A percentile compares a stretch with the other conserved stretches of the same genome.
These are phyloP conservation scores for Sardinella longiceps DNA, from an alignment of 2,797 vertebrate species.

Conservation along the genomic window DNA sequence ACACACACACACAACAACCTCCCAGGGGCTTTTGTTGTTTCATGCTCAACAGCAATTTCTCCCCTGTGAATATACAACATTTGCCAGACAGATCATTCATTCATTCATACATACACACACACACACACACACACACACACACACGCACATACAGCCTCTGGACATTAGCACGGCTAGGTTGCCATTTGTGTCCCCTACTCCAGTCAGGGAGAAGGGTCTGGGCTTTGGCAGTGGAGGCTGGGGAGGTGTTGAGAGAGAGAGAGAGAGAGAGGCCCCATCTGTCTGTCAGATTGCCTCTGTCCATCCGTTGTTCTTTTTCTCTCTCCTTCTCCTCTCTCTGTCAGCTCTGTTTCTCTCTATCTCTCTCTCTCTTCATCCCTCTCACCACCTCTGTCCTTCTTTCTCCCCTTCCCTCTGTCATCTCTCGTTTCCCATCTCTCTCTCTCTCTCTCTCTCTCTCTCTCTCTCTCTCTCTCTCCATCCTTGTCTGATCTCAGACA, in stretches of 20 bases:
- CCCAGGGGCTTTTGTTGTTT: background rate
- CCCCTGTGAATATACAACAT: background rate
- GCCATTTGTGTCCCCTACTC: background rate
- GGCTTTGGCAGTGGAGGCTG: constrained; percentile 26
- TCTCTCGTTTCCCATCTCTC: background rate
- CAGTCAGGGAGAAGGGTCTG: background rate
- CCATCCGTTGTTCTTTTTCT: background rate
- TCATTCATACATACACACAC: background rate
- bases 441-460: constrained; percentile 31
- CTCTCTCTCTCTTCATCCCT: constrained; percentile 51
- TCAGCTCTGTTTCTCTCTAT: background rate
- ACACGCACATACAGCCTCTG: background rate
- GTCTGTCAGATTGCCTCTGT: background rate
- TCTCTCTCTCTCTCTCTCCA: background rate
- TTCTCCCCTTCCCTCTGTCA: constrained; percentile 48
- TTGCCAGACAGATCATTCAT: constrained; percentile 13
- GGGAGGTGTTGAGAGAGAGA: background rate
- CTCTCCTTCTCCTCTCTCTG: constrained; percentile 58
- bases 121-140: background rate
- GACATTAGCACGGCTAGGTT: background rate
- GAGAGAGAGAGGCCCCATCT: background rate
- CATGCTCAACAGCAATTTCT: background rate
- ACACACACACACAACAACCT: constrained; percentile 18
- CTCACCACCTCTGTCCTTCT: constrained; percentile 52
- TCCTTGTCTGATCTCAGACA: constrained; percentile 27